A percentile compares a stretch with the other conserved stretches of the same genome.
phyloP scores from a whole-genome alignment of 2,888 invertebrate genomes.

The Ophion slaviceki region DNA sequence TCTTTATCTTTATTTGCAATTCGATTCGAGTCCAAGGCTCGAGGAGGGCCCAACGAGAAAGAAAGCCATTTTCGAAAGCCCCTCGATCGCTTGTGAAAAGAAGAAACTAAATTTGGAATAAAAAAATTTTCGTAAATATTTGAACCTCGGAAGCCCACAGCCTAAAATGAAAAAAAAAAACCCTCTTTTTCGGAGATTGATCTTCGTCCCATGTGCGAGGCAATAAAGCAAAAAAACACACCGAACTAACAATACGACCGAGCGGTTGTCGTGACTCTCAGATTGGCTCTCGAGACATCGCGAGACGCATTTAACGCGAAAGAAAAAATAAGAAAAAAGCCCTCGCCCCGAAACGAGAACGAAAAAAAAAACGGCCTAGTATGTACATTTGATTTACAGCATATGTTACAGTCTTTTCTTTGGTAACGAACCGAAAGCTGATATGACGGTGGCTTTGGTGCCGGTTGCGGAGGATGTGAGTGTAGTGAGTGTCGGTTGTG shows the following conservation, averaged over 20 bases:
- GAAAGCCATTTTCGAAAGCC: not conserved
- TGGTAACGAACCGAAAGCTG: constrained; percentile 95
- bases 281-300: not conserved
- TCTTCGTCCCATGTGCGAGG: too few species aligned
- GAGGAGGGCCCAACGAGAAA: too few species aligned
- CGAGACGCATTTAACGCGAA: not conserved
- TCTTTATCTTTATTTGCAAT: not conserved
- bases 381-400: constrained; percentile 71
- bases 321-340: constrained; percentile 16
- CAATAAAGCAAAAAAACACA: not conserved
- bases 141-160: too few species aligned
- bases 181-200: too few species aligned
- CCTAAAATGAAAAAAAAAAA: too few species aligned
- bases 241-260: not conserved
- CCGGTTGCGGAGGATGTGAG: constrained; percentile 93
- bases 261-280: not conserved
- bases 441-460: constrained; percentile 96
- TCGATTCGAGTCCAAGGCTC: not conserved
- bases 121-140: too few species aligned
- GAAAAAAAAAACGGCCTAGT: constrained; percentile 36
- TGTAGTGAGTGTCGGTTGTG: constrained; percentile 90
- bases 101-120: too few species aligned
- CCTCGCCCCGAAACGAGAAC: not conserved
- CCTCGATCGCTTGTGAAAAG: too few species aligned
- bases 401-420: constrained; percentile 87